Evolutionary conservation across 2,888 invertebrate species (phyloP).

Genomic region (Coelopa pilipes): DNA sequence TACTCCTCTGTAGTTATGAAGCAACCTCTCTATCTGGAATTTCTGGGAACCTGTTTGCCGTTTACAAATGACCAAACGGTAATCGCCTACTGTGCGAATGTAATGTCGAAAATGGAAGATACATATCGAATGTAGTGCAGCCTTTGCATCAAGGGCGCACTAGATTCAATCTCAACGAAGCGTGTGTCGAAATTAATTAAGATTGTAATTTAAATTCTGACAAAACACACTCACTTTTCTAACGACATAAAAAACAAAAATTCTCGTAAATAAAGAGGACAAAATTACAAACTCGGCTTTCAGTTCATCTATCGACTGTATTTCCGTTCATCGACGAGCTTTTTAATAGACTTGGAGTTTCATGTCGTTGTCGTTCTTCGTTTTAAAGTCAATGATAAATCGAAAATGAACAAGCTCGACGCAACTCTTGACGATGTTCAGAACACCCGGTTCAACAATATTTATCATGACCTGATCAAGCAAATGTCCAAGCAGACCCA

Average conservation of each 20-base stretch:
- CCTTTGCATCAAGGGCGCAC: too few relatives aligned
- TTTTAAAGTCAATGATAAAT: background rate
- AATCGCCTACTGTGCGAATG: constrained; percentile 59
- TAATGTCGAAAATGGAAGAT: constrained; percentile 44
- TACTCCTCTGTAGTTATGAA: constrained; percentile 73
- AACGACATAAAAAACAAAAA: too few relatives aligned
- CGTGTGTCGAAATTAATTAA: too few relatives aligned
- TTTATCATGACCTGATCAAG: constrained; percentile 70
- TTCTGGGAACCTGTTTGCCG: constrained; percentile 80
- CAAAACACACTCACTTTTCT: too few relatives aligned
- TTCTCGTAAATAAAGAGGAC: too few relatives aligned
- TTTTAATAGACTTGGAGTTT: background rate
- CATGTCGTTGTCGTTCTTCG: background rate
- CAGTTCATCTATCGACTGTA: background rate
- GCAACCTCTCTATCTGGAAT: constrained; percentile 76
- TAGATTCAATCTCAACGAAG: too few relatives aligned
- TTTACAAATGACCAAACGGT: constrained; percentile 62
- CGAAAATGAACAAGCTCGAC: constrained; percentile 67
- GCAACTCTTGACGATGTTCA: constrained; percentile 74
- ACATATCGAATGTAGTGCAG: too few relatives aligned
- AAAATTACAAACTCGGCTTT: background rate
- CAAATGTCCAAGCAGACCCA: constrained; percentile 71
- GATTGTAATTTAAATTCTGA: too few relatives aligned
- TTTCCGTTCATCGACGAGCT: too few relatives aligned
- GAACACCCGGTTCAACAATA: constrained; percentile 74